Base-by-base conservation (phyloP, 2,888 invertebrate genomes). In the Doris montereyensis region DNA sequence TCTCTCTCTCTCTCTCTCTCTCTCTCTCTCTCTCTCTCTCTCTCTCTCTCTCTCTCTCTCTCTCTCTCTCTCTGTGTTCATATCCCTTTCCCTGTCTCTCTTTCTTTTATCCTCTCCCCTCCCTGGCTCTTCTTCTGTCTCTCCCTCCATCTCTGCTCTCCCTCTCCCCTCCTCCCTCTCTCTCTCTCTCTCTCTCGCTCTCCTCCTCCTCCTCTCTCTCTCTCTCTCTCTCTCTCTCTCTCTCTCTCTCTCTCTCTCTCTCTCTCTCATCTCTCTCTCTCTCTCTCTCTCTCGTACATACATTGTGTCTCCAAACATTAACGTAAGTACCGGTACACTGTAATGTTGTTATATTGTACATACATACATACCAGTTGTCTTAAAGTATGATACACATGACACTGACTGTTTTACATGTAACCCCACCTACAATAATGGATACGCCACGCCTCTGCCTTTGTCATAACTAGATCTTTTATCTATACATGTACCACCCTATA, bases 41-140 rank as follows among this genome's bases (percentile, higher is more conserved):
- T 78, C 24, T 72, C 62, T 78, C 35, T 72, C 34, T 78, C 65
- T 78, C n/a, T 78, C 26, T 78, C 28, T 78, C 17, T 78, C n/a
- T 71, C 35, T 78, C 13, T 78, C 21, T 60, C 21, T 78, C 26
- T 72, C 17, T 77, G 1, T 70, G 13, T 77, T 1, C 57, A 5
- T 71, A 2, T 77, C 17, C 58, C 2, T 70, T 17, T 58, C 0
- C 72, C 28, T 34, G 2, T 70, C 17, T 71, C 4, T 68, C 30
- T 24, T 52, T 4, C 41, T 34, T 1, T 1, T 52, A 52, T 13
- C 65, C 32, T 8, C 4, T 30, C 3, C 67, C 67, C 24, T 35
- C 60, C 30, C 60, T 60, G 24, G 30, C 30, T n/a, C 35, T 60
- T 28, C 60, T 60, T 32, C 34, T 75, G 21, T 52, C 30, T 26